Percentiles rank a stretch among this genome's conserved stretches.
Conservation (phyloP, 2,797 vertebrate genomes). For the Thripadectes ignobilis region DNA sequence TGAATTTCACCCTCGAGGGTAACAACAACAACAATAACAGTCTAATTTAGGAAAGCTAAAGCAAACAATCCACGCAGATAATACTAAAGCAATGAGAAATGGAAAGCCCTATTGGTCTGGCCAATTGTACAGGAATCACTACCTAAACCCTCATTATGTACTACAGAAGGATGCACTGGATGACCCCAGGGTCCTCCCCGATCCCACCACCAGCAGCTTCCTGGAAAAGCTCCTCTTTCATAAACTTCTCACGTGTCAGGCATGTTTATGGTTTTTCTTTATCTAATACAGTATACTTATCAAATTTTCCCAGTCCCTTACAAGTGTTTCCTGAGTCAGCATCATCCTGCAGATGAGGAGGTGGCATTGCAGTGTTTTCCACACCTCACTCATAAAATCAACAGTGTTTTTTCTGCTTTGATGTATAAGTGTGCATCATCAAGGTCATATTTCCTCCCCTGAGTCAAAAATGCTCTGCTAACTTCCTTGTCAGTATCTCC, state of each 20-base stretch:
- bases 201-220: not conserved
- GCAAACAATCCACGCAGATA: not conserved
- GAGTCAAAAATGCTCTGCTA: not conserved
- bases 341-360: not conserved
- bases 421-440: not conserved
- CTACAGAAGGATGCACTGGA: not conserved
- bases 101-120: not conserved
- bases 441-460: not conserved
- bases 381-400: not conserved
- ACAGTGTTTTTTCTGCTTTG: not conserved
- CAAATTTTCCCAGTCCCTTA: not conserved
- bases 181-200: fast-evolving
- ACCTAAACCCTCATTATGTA: not conserved
- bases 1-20: not conserved
- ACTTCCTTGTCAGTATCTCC: not conserved
- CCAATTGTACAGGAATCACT: not conserved
- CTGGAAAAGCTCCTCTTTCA: not conserved
- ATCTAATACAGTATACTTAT: not conserved
- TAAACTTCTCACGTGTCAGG: not conserved
- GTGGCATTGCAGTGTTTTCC: not conserved
- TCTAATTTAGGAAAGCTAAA: not conserved
- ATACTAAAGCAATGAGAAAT: not conserved
- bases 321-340: fast-evolving
- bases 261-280: not conserved
- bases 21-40: not conserved